phyloP scores from a whole-genome alignment of 2,888 invertebrate genomes.

The Alloplasta piceator region DNA sequence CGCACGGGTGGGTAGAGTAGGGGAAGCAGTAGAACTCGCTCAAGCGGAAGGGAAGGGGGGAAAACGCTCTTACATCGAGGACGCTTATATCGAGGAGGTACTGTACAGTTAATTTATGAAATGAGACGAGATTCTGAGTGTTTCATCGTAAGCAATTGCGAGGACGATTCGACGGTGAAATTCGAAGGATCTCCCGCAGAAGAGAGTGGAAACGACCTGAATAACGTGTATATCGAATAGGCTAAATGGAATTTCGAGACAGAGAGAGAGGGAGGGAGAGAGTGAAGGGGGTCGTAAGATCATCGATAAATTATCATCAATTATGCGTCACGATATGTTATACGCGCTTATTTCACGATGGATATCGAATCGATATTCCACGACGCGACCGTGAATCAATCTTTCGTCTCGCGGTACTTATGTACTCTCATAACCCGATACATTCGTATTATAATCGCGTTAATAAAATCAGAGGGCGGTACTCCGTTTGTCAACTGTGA shows the following conservation, averaged over 20 bases:
- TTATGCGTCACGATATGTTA: conserved; percentile 47
- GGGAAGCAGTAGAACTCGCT: no score
- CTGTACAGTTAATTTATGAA: background rate
- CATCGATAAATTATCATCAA: conserved; percentile 63
- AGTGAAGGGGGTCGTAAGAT: conserved; percentile 53
- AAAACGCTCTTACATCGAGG: no score
- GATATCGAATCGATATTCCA: conserved; percentile 45
- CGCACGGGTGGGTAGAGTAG: no score
- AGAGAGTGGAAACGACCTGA: conserved; percentile 25
- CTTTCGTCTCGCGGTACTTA: conserved; percentile 31
- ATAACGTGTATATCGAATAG: conserved; percentile 34
- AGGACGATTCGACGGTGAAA: background rate
- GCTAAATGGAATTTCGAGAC: conserved; percentile 49
- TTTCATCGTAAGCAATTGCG: background rate
- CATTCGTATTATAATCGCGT: background rate
- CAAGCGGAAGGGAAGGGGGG: no score
- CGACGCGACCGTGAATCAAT: conserved; percentile 27
- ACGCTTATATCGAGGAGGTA: background rate
- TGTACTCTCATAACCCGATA: conserved; percentile 4
- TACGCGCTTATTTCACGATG: conserved; percentile 12
- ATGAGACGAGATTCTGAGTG: background rate
- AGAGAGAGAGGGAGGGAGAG: background rate
- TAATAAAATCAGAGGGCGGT: background rate
- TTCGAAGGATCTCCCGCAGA: conserved; percentile 22
- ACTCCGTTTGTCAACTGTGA: background rate